phyloP scores from a whole-genome alignment of 2,888 invertebrate species.

The Amiota minor region DNA sequence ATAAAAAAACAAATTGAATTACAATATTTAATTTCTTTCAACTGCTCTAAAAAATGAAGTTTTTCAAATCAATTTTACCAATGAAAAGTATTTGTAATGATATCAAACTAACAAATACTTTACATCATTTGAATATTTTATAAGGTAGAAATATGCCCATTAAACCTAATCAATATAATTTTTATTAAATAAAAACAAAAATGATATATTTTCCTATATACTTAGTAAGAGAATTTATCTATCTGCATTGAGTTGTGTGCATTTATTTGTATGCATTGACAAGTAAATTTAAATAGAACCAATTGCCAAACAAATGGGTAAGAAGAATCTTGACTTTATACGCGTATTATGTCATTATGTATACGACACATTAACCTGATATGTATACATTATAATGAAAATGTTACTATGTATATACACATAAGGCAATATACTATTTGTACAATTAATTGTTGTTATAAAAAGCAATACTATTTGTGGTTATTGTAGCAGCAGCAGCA shows the following conservation, averaged over 20 bases:
- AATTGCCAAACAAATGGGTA: background rate
- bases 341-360: background rate
- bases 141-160: background rate
- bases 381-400: background rate
- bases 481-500: constrained; percentile 43
- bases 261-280: constrained; percentile 48
- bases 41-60: no score
- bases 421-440: no score
- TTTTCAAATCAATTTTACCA: no score
- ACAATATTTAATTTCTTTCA: no score
- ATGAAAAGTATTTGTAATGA: no score
- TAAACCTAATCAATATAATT: background rate
- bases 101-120: no score
- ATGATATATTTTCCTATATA: no score
- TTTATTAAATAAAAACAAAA: constrained; percentile 18
- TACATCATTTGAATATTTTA: background rate
- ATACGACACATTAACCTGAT: background rate
- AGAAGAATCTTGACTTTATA: no score
- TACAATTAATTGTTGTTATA: no score
- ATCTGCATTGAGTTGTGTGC: constrained; percentile 60
- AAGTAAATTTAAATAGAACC: background rate
- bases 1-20: no score
- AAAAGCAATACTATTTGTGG: constrained; percentile 27
- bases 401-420: no score
- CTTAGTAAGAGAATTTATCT: no score